Evolutionary conservation across 2,797 vertebrate species (phyloP), one percentile per base, ranked within the genome.

Genomic region (Leptodactylus fallax): DNA sequence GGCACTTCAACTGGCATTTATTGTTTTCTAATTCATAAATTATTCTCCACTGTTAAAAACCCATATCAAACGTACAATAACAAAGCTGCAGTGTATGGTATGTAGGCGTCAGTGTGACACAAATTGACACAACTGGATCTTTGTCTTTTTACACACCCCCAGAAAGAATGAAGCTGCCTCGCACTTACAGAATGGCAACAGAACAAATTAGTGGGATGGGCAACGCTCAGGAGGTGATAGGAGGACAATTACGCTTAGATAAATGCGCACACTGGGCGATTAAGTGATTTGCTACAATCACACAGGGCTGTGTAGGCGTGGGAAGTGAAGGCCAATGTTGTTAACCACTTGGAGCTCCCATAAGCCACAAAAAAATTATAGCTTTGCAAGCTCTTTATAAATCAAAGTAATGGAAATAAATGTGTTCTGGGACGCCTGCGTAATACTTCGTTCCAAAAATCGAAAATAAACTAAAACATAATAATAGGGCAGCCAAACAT

Each of bases 161-260:
- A 63, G 45, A 86, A 71, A 61, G 84, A 87, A 83, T 86, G 85
- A 83, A 79, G 74, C 72, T 45, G 55, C 45, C 80, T 79, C 63
- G 63, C 45, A 86, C 55, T 63, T 76, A 27, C 16, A 83, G 88
- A 83, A 83, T 27, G 63, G 23, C 85, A 89, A 83, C 61, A 63
- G 23, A 53, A 86, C 72, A 86, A 86, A 83, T 79, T 72, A 83
- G 88, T 83, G 80, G 85, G 85, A 71, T 83, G 88, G 85, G 81
- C 85, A 71, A 79, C 45, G 76, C 83, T 80, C 87, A 63, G 65
- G 63, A 81, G 87, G 77, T 55, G 77, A 88, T 85, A 81, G 81
- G 21, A 86, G 61, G 60, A 83, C 72, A 89, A 89, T 89, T 87
- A 79, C 19, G 4, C 36, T 79, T 74, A 83, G 85, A 89, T 79